Evolutionary conservation across 2,797 vertebrate genomes (phyloP).

Genomic region (Anolis apletophallus): DNA sequence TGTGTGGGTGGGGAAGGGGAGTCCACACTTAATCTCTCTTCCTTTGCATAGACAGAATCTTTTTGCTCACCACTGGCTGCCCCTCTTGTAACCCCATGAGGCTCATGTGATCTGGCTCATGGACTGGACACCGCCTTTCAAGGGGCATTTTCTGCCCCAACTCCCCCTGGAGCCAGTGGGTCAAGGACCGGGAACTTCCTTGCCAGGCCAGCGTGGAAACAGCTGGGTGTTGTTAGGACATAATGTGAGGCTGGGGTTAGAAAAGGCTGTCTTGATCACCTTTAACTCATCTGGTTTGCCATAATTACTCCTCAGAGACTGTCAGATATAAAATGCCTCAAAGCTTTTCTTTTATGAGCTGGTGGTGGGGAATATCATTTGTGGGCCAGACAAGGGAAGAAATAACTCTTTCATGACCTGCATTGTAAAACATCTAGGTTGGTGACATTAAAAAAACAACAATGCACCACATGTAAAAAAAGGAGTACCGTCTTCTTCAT

Average conservation of each 20-base stretch:
- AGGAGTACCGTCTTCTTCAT: background rate
- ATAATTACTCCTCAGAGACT: background rate
- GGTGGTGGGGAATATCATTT: background rate
- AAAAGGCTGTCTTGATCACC: background rate
- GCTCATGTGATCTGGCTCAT: constrained; percentile 24
- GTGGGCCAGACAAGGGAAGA: background rate
- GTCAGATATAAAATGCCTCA: constrained; percentile 4
- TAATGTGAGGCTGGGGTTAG: background rate
- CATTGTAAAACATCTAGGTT: constrained; percentile 16
- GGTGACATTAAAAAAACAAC: background rate
- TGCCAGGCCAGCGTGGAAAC: constrained; percentile 9
- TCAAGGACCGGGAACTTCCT: constrained; percentile 16
- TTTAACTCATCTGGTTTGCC: background rate
- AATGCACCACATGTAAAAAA: background rate
- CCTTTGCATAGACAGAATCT: constrained; percentile 4
- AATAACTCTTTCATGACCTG: background rate
- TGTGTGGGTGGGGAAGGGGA: background rate
- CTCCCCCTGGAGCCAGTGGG: constrained; percentile 32
- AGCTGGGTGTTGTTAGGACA: constrained; percentile 6
- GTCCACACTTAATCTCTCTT: constrained; percentile 7
- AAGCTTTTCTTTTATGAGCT: background rate
- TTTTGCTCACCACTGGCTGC: constrained; percentile 5
- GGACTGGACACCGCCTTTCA: background rate
- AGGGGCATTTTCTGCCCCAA: background rate
- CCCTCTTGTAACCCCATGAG: constrained; percentile 23